Base-by-base conservation (phyloP, 2,113 vertebrate genomes). In the Isurus oxyrinchus region DNA sequence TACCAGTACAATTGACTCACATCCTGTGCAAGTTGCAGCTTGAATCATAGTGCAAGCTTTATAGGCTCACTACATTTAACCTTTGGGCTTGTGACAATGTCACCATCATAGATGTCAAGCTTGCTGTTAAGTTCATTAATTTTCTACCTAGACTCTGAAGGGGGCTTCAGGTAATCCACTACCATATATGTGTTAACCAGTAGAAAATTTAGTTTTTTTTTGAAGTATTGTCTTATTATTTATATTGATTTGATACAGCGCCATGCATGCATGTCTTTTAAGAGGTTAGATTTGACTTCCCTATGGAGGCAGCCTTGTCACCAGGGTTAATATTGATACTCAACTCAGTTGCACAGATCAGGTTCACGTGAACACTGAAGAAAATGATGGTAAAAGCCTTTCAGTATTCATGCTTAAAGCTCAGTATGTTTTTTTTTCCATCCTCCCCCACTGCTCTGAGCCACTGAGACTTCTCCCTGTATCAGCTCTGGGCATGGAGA, bases 401-500 rank as follows among this genome's bases (percentile, higher is more conserved):
- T 76, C 94, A 72, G 63, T 72, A 72, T 95, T 76, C 94, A 35
- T 72, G 94, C 11, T 55, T 35, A 95, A 94, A 95, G 94, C 67
- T 95, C 55, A 53, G 94, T 95, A 49, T 95, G 59, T 40, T n/a
- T 63, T 40, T 63, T 57, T 53, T 72, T 53, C 44, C 11, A 63
- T 40, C 67, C 67, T 76, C 67, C 94, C 94, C 94, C 94, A 95
- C 49, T 72, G 67, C 67, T 76, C 53, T 95, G 94, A 95, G 49
- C 67, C 49, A 72, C 66, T 72, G 94, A 95, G 94, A 95, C 94
- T 95, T 95, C 94, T 72, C 66, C 67, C 67, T 95, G 67, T 53
- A 55, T 76, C 67, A 95, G 94, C 88, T 95, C 94, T 95, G 88
- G 57, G 55, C 44, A 72, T 95, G 63, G 94, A 95, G 67, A 95